phyloP scores from a whole-genome alignment of 2,113 vertebrate species.

The Columba livia region DNA sequence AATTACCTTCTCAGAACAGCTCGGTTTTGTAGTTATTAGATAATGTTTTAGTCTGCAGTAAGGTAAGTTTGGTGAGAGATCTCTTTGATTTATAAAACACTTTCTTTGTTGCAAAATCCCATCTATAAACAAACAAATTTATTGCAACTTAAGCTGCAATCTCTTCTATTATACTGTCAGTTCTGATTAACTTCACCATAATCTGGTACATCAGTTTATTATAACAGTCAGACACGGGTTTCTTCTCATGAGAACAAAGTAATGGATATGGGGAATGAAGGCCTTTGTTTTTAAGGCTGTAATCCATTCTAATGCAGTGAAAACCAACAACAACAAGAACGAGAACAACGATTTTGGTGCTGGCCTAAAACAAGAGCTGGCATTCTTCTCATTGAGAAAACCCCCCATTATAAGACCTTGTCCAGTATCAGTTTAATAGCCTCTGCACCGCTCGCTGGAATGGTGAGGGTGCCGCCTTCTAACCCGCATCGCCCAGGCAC shows the following conservation, averaged over 20 bases:
- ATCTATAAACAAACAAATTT: conserved; percentile 54
- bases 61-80: not conserved
- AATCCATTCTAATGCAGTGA: not conserved
- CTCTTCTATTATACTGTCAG: conserved; percentile 32
- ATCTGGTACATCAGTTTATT: conserved; percentile 30
- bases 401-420: not conserved
- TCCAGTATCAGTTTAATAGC: conserved; percentile 13
- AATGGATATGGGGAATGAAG: conserved; percentile 8
- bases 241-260: conserved; percentile 61
- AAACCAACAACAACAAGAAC: not conserved
- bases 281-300: conserved; percentile 32
- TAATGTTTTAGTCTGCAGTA: not conserved
- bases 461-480: not conserved
- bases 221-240: conserved; percentile 17
- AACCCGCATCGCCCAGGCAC: not conserved
- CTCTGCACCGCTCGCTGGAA: not conserved
- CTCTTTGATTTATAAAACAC: conserved; percentile 7
- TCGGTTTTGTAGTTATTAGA: not conserved
- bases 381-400: conserved; percentile 26
- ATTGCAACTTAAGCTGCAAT: conserved; percentile 15
- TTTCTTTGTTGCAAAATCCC: conserved; percentile 25
- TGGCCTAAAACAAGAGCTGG: not conserved
- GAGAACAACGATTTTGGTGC: not conserved
- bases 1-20: not conserved
- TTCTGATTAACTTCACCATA: conserved; percentile 9